Conservation (phyloP, 2,797 vertebrate species). For the Gadopsis marmoratus region DNA sequence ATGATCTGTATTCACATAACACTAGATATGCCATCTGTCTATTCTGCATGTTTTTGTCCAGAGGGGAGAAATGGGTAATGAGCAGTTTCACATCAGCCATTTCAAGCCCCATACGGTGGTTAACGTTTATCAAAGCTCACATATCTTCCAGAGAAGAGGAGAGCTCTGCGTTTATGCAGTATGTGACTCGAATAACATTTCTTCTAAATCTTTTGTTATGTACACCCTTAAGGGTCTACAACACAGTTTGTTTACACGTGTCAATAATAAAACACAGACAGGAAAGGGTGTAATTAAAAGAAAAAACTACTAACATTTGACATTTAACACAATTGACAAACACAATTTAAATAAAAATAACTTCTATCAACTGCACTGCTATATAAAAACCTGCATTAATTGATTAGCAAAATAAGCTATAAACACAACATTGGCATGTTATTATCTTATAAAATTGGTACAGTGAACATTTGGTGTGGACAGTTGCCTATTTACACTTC, state of each 20-base stretch:
- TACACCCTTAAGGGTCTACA: not conserved
- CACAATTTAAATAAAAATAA: not conserved
- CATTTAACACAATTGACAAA: not conserved
- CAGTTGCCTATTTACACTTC: not conserved
- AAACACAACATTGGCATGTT: not conserved
- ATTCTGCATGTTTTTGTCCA: constrained; percentile 46
- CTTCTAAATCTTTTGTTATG: not conserved
- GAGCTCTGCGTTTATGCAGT: not conserved
- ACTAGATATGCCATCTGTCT: constrained; percentile 62
- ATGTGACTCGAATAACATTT: constrained; percentile 12
- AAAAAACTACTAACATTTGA: not conserved
- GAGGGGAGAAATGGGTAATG: constrained; percentile 52
- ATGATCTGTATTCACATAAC: constrained; percentile 31
- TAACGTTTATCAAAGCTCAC: constrained; percentile 61
- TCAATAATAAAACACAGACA: not conserved
- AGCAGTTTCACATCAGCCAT: constrained; percentile 40
- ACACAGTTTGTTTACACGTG: not conserved
- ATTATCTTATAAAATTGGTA: not conserved
- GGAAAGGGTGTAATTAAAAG: not conserved
- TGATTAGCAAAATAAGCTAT: not conserved
- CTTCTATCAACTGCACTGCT: not conserved
- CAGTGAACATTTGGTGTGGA: not conserved
- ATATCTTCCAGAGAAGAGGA: constrained; percentile 24
- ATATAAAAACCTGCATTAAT: not conserved
- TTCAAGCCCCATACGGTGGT: constrained; percentile 51